Conservation (phyloP, 2,888 invertebrate genomes). For the Torymus aiolomorphi region DNA sequence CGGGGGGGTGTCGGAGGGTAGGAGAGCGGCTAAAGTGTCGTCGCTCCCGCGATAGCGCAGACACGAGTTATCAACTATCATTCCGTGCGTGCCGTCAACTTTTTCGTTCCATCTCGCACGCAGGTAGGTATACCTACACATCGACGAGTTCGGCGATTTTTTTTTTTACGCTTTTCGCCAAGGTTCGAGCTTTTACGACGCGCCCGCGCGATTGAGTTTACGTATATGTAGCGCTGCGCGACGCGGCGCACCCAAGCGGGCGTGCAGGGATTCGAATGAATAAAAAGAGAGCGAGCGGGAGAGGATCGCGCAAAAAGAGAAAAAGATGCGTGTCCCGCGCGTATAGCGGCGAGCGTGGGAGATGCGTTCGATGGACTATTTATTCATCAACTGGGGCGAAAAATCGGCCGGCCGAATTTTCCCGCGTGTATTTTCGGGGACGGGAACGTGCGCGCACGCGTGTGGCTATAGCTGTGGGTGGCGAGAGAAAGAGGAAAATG, state of each 20-base stretch:
- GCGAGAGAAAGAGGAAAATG: too few relatives aligned
- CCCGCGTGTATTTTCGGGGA: too few relatives aligned
- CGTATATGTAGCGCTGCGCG: conserved; percentile 41
- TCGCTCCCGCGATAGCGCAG: background rate
- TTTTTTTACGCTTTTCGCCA: conserved; percentile 11
- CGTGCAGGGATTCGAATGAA: conserved; percentile 37
- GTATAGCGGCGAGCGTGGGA: background rate
- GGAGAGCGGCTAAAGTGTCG: background rate
- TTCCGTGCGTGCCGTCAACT: conserved; percentile 22
- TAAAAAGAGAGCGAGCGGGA: conserved; percentile 1
- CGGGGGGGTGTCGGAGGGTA: background rate
- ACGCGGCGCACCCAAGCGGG: conserved; percentile 19
- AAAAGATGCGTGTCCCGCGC: background rate
- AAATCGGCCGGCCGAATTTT: conserved; percentile 2
- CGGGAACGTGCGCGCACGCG: too few relatives aligned
- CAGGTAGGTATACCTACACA: background rate
- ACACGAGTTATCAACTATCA: conserved; percentile 53
- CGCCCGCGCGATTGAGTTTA: conserved; percentile 1
- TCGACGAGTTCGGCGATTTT: background rate
- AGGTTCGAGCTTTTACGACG: background rate
- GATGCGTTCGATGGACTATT: conserved; percentile 18
- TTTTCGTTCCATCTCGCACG: conserved; percentile 6
- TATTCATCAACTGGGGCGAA: conserved; percentile 22
- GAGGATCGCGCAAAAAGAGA: background rate
- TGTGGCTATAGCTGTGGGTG: too few relatives aligned